Percentiles rank a stretch among this genome's conserved stretches.
These are phyloP conservation scores for Chlorops oryzae DNA, from an alignment of 1,140 invertebrate genomes.

Conservation along the genomic window DNA sequence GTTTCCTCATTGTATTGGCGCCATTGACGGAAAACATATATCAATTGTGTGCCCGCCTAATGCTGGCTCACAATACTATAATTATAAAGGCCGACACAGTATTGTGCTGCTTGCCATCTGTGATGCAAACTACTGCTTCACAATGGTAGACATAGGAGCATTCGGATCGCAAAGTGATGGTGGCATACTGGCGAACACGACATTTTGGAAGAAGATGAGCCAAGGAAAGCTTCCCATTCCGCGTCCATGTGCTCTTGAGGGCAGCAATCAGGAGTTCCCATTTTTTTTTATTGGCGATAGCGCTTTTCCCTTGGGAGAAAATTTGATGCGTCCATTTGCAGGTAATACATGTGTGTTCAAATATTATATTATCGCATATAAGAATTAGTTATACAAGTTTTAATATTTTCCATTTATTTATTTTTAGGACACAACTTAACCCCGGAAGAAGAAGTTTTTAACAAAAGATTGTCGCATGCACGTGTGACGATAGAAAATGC, in stretches of 20 bases:
- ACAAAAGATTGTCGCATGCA: slow-evolving; percentile 47
- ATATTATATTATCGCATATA: background rate
- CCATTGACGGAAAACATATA: too few relatives aligned
- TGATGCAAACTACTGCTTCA: slow-evolving; percentile 48
- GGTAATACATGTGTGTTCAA: background rate
- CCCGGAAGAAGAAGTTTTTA: slow-evolving; percentile 45
- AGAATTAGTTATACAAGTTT: too few relatives aligned
- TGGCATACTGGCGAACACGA: slow-evolving; percentile 28
- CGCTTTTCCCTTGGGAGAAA: slow-evolving; percentile 44
- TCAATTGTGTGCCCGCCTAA: too few relatives aligned
- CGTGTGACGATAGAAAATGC: slow-evolving; percentile 46
- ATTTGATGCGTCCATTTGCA: slow-evolving; percentile 49
- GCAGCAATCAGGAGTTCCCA: slow-evolving; percentile 24
- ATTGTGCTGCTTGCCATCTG: slow-evolving; percentile 46
- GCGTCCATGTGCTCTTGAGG: slow-evolving; percentile 20
- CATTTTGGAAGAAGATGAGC: slow-evolving; percentile 17
- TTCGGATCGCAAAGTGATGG: slow-evolving; percentile 46
- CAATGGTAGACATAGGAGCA: slow-evolving; percentile 46
- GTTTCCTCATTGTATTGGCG: too few relatives aligned
- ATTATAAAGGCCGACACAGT: slow-evolving; percentile 45
- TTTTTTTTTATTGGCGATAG: slow-evolving; percentile 49
- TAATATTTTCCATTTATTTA: too few relatives aligned
- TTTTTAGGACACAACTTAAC: slow-evolving; percentile 20
- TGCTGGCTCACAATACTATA: slow-evolving; percentile 45
- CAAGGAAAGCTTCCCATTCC: slow-evolving; percentile 37